phyloP scores from a whole-genome alignment of 2,888 invertebrate species.

The Cheilosia vernalis region DNA sequence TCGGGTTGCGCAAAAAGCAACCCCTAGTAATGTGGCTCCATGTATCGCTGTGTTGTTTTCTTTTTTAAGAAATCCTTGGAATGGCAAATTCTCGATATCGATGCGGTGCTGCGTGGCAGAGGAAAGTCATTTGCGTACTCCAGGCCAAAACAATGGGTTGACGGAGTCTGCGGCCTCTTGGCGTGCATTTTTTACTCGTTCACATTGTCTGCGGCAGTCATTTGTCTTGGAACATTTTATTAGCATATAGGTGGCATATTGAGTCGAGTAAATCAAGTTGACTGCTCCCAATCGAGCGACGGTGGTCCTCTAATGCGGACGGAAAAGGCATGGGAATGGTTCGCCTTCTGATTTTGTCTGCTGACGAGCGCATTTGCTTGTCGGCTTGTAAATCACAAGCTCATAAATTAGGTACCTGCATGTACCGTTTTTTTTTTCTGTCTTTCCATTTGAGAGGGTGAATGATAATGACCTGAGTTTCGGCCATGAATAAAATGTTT shows the following conservation, averaged over 20 bases:
- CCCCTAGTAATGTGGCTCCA: conserved; percentile 43
- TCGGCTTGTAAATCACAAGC: conserved; percentile 62
- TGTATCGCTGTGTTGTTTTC: conserved; percentile 48
- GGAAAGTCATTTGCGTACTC: conserved; percentile 44
- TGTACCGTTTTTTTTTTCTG: conserved; percentile 27
- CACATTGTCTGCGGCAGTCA: conserved; percentile 49
- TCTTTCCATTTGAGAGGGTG: conserved; percentile 27
- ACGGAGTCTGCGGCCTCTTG: conserved; percentile 6
- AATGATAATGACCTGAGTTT: conserved; percentile 48
- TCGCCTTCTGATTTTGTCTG: conserved; percentile 15
- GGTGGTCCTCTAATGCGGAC: conserved; percentile 46
- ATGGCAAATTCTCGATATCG: conserved; percentile 24
- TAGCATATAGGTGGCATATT: conserved; percentile 71
- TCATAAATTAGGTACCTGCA: conserved; percentile 59
- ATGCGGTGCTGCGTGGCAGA: not conserved
- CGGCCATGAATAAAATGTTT: conserved; percentile 67
- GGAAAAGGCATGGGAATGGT: conserved; percentile 21
- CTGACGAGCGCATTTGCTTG: conserved; percentile 48
- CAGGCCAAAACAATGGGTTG: conserved; percentile 34
- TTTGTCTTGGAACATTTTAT: conserved; percentile 64
- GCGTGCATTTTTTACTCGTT: conserved; percentile 21
- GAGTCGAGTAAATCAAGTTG: conserved; percentile 67
- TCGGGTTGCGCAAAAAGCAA: conserved; percentile 41
- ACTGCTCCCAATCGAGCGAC: conserved; percentile 52
- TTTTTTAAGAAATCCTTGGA: conserved; percentile 42